phyloP scores from a whole-genome alignment of 1,140 invertebrate genomes.

The Drosophila persimilis region DNA sequence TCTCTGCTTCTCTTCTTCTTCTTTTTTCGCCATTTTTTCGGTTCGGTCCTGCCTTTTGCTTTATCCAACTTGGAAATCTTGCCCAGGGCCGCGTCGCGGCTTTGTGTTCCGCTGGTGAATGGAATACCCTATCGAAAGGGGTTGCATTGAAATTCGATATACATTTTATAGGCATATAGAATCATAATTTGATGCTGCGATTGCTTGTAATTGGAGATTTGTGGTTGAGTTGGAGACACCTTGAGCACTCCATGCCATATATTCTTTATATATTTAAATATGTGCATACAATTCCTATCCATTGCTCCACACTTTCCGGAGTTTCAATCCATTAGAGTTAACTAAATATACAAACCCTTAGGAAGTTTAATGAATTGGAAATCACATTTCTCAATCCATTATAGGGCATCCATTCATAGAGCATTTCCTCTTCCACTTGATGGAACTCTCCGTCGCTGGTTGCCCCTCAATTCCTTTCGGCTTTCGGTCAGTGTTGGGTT shows the following conservation, averaged over 20 bases:
- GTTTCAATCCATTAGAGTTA: background rate
- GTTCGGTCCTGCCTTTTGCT: slow-evolving; percentile 49
- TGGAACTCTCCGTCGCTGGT: too few relatives aligned
- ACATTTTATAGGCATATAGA: background rate
- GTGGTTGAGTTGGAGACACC: too few relatives aligned
- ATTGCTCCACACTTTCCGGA: too few relatives aligned
- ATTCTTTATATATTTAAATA: too few relatives aligned
- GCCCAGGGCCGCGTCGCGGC: slow-evolving; percentile 47
- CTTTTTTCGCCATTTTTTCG: slow-evolving; percentile 19
- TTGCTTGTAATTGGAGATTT: too few relatives aligned
- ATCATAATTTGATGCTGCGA: too few relatives aligned
- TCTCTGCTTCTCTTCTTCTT: slow-evolving; percentile 1
- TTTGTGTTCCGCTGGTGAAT: slow-evolving; percentile 15
- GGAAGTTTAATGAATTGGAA: slow-evolving; percentile 14
- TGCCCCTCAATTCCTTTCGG: slow-evolving; percentile 7
- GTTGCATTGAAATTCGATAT: slow-evolving; percentile 31
- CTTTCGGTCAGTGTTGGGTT: slow-evolving; percentile 66
- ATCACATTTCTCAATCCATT: slow-evolving; percentile 13
- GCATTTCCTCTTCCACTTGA: slow-evolving; percentile 28
- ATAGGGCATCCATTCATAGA: slow-evolving; percentile 2
- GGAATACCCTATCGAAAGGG: slow-evolving; percentile 28
- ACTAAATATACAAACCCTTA: background rate
- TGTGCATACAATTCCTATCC: too few relatives aligned
- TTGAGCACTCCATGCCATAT: too few relatives aligned
- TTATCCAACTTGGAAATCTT: slow-evolving; percentile 70